Percentiles rank a stretch among this genome's conserved stretches.
These are phyloP conservation scores for Pagetopsis macropterus DNA, from an alignment of 2,797 vertebrate genomes.

Conservation along the genomic window DNA sequence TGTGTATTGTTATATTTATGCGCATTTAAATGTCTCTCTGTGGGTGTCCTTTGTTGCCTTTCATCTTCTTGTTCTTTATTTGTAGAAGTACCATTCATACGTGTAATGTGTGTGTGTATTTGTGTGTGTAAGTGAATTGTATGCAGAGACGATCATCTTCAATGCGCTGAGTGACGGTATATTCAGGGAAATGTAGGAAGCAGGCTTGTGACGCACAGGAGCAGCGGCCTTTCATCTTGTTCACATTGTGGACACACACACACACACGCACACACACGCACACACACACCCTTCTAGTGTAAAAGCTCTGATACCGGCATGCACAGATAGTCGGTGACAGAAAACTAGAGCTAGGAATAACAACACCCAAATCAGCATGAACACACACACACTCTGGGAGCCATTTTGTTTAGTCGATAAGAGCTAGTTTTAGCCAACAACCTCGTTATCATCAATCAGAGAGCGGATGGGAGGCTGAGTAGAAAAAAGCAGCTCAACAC, in stretches of 20 bases:
- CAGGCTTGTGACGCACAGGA: slow-evolving; percentile 52
- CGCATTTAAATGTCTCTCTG: background rate
- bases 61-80: slow-evolving; percentile 18
- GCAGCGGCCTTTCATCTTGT: slow-evolving; percentile 57
- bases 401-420: slow-evolving; percentile 62
- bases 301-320: background rate
- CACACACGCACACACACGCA: slow-evolving; percentile 13
- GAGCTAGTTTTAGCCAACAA: slow-evolving; percentile 52
- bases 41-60: slow-evolving; percentile 16
- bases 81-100: background rate
- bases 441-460: slow-evolving; percentile 59
- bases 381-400: slow-evolving; percentile 16
- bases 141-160: slow-evolving; percentile 32
- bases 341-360: too few relatives aligned
- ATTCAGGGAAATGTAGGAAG: slow-evolving; percentile 48
- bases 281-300: background rate
- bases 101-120: background rate
- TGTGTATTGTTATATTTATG: background rate
- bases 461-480: slow-evolving; percentile 17
- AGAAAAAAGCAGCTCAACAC: slow-evolving; percentile 24
- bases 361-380: background rate
- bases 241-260: slow-evolving; percentile 21
- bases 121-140: slow-evolving; percentile 19
- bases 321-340: slow-evolving; percentile 12
- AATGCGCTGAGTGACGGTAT: slow-evolving; percentile 19